Base-by-base conservation (phyloP, 2,797 vertebrate species). In the Cercopithecus petaurista region DNA sequence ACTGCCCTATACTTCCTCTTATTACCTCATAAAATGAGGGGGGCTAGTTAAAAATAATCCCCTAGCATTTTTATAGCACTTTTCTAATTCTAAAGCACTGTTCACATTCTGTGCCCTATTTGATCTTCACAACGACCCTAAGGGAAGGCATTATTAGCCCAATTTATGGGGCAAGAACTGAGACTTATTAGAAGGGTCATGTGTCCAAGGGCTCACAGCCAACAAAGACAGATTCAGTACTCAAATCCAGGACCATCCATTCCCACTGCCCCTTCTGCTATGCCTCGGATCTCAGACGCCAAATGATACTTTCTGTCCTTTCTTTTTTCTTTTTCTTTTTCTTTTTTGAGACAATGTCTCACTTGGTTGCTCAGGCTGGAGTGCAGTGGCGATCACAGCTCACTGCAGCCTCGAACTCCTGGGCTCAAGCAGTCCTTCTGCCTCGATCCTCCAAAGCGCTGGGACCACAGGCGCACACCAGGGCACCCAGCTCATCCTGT, bases 81-180 rank as follows among this genome's bases (percentile, higher is more conserved):
- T 94, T 75, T 82, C 46, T n/a, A 70, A 88, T 92, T 96, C 76
- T 15, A 95, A 93, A 82, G 22, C 75, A 73, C 90, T 77, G 86
- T 75, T 97, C 83, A 79, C 76, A 48, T 84, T 82, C 77, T 1
- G 5, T 57, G 59, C 43, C 72, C 73, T 90, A 67, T 82, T 90
- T 95, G 93, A 93, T 97, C 92, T 90, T 96, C 95, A 92, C 85
- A 93, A 55, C 10, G 75, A 90, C 87, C 93, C 87, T 88, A 72
- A 70, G 87, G 96, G 95, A 88, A 95, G 55, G 72, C 82, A 95
- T 88, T 95, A 96, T 70, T 79, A 90, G 55, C 43, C 83, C 64
- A 59, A 96, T 98, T 98, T 98, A 96, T n/a, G 14, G 96, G 82
- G 86, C 79, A 83, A 96, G 82, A 95, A 77, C 64, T 55, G 81